Evolutionary conservation across 2,797 vertebrate species (phyloP).

Genomic region (Xenentodon cancila): DNA sequence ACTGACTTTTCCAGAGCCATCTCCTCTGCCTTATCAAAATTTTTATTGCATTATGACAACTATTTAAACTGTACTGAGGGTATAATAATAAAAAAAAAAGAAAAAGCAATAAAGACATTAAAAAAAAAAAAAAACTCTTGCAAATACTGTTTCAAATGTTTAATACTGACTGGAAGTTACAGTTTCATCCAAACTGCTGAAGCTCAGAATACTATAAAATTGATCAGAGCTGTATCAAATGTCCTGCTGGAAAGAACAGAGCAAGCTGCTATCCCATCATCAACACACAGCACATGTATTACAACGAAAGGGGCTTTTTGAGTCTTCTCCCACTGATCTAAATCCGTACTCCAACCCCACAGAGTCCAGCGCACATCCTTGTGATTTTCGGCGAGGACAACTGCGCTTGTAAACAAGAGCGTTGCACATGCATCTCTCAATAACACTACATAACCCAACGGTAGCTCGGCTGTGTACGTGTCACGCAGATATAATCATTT

Average conservation of each 20-base stretch:
- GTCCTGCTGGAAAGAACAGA: constrained; percentile 20
- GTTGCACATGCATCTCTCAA: constrained; percentile 20
- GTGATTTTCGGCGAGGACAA: constrained; percentile 13
- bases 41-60: too few relatives aligned
- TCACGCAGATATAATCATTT: constrained; percentile 11
- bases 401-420: constrained; percentile 7
- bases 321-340: background rate
- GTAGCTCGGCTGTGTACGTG: constrained; percentile 10
- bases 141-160: too few relatives aligned
- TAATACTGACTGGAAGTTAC: too few relatives aligned
- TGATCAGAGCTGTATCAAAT: background rate
- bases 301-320: background rate
- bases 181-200: background rate
- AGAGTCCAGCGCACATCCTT: constrained; percentile 15
- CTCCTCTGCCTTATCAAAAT: too few relatives aligned
- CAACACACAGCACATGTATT: constrained; percentile 7
- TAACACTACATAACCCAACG: constrained; percentile 18
- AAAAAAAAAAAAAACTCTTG: too few relatives aligned
- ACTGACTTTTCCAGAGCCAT: too few relatives aligned
- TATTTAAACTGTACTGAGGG: too few relatives aligned
- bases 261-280: constrained; percentile 6
- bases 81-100: too few relatives aligned
- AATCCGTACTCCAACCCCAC: constrained; percentile 5
- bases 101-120: too few relatives aligned
- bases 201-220: constrained; percentile 13